Evolutionary conservation across 1,140 invertebrate genomes (phyloP).

Genomic region (Macrobrachium rosenbergii): DNA sequence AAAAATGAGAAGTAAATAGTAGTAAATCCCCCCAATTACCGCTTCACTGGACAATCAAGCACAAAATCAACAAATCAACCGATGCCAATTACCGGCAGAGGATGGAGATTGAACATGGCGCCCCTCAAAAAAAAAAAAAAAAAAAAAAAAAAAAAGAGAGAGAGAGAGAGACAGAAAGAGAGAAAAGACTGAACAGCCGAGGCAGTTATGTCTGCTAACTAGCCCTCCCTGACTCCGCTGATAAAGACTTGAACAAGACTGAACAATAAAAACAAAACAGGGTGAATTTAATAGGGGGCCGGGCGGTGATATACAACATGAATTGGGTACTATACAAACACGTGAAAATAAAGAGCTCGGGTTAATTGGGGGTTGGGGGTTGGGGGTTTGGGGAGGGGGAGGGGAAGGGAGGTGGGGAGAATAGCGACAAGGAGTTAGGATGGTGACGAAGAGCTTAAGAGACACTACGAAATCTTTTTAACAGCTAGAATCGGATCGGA

Average conservation of each 20-base stretch:
- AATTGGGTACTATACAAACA: background rate
- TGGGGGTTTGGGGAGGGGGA: background rate
- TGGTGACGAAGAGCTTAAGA: too few species aligned
- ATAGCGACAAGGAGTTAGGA: background rate
- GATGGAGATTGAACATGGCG: slow-evolving; percentile 10
- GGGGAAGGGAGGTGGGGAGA: background rate
- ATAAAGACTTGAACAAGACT: too few species aligned
- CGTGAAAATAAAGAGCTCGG: background rate
- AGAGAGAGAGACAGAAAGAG: slow-evolving; percentile 30
- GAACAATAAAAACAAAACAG: too few species aligned
- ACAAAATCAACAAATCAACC: too few species aligned
- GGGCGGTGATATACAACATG: slow-evolving; percentile 4
- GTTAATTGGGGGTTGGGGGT: background rate
- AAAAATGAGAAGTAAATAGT: too few species aligned
- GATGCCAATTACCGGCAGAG: background rate
- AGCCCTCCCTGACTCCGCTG: too few species aligned
- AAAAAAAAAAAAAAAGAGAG: slow-evolving; percentile 25
- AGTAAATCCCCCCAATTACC: too few species aligned
- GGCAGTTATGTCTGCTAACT: slow-evolving; percentile 3
- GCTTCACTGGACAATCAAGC: too few species aligned
- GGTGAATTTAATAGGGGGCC: background rate
- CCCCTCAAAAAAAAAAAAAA: background rate
- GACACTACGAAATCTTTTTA: too few species aligned
- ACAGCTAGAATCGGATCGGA: too few species aligned
- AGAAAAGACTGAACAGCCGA: background rate